A percentile compares a stretch with the other conserved stretches of the same genome.
These are phyloP conservation scores for Vulpes lagopus DNA, from an alignment of 2,113 vertebrate species.

Conservation along the genomic window DNA sequence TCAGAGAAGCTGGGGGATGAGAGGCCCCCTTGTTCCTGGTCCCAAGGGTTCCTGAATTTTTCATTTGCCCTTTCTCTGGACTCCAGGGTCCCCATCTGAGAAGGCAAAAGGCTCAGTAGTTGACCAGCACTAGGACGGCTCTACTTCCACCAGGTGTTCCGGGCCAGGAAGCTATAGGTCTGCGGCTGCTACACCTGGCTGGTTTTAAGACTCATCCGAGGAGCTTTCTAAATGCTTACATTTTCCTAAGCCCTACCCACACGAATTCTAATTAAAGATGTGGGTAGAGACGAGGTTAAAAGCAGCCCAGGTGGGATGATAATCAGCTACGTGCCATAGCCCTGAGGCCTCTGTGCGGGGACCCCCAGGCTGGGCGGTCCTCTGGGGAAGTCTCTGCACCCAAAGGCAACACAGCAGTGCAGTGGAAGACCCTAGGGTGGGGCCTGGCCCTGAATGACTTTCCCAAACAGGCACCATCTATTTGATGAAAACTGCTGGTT, in stretches of 20 bases:
- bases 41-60: neutral
- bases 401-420: rapidly evolving
- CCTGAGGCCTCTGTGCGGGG: rapidly evolving
- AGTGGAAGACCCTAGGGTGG: neutral
- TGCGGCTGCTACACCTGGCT: neutral
- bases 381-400: rapidly evolving
- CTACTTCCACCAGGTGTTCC: neutral
- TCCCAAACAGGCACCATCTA: neutral
- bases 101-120: neutral
- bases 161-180: neutral
- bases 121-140: rapidly evolving
- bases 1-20: neutral
- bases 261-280: neutral
- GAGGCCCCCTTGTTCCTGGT: too few relatives aligned
- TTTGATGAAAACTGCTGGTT: neutral
- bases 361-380: rapidly evolving
- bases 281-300: neutral
- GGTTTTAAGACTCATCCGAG: neutral
- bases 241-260: neutral
- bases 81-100: rapidly evolving
- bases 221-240: neutral
- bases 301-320: neutral
- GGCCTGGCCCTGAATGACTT: neutral
- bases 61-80: neutral
- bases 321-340: neutral